phyloP scores from a whole-genome alignment of 2,888 invertebrate genomes.

The Scaptomyza flava region DNA sequence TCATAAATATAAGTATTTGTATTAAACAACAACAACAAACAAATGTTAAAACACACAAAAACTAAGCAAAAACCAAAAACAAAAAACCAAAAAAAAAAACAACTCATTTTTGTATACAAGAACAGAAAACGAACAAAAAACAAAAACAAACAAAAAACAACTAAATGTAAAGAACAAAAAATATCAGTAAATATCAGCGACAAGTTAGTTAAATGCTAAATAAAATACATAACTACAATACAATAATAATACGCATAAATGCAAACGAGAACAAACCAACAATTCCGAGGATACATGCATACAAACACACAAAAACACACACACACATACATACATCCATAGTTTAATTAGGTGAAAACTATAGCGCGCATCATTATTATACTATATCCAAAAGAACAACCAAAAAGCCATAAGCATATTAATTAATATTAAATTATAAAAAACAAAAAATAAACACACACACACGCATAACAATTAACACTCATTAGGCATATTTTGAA shows the following conservation, averaged over 20 bases:
- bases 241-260: constrained; percentile 38
- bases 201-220: constrained; percentile 51
- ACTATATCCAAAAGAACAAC: constrained; percentile 33
- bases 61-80: constrained; percentile 47
- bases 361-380: constrained; percentile 78
- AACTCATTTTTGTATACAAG: constrained; percentile 65
- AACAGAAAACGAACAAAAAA: constrained; percentile 27
- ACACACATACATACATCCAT: constrained; percentile 30
- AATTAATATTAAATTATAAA: constrained; percentile 12
- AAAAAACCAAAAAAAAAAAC: constrained; percentile 44
- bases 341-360: constrained; percentile 64
- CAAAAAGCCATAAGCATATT: constrained; percentile 25
- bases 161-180: constrained; percentile 56
- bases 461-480: constrained; percentile 20
- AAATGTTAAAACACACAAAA: constrained; percentile 35
- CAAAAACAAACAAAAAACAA: constrained; percentile 52
- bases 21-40: constrained; percentile 52
- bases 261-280: constrained; percentile 25
- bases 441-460: constrained; percentile 12
- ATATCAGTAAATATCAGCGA: constrained; percentile 74
- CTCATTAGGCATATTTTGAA: constrained; percentile 39
- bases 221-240: constrained; percentile 40
- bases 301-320: constrained; percentile 5
- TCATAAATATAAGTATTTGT: constrained; percentile 73
- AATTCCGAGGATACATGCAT: constrained; percentile 32